These are phyloP conservation scores for Anguilla anguilla DNA, from an alignment of 2,797 vertebrate genomes.

Conservation along the genomic window DNA sequence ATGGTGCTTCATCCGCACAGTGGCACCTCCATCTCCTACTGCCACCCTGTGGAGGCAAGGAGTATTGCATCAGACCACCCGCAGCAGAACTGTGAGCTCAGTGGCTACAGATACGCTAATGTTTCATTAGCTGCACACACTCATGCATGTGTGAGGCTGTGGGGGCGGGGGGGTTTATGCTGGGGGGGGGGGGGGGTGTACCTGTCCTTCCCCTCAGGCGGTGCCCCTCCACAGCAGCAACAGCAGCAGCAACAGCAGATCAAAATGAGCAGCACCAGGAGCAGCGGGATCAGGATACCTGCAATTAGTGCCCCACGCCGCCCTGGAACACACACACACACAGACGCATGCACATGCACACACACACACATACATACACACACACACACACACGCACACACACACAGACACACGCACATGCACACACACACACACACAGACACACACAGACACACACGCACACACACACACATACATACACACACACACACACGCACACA, in stretches of 20 bases:
- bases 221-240: conserved; percentile 77
- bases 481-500: too few relatives aligned
- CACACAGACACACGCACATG: neutral
- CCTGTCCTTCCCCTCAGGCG: conserved; percentile 79
- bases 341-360: neutral
- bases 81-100: neutral
- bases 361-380: too few relatives aligned
- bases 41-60: conserved; percentile 61
- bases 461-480: too few relatives aligned
- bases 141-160: neutral
- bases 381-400: too few relatives aligned
- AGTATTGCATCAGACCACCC: neutral
- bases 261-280: conserved; percentile 79
- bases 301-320: conserved; percentile 68
- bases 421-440: too few relatives aligned
- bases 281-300: conserved; percentile 77
- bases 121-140: neutral
- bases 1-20: conserved; percentile 87
- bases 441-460: too few relatives aligned
- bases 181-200: conserved; percentile 48
- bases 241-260: conserved; percentile 82
- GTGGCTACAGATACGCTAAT: neutral
- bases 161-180: too few relatives aligned
- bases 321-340: conserved; percentile 44
- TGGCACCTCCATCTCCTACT: conserved; percentile 63